Percentiles rank a stretch among this genome's conserved stretches.
Conservation (phyloP, 2,888 invertebrate genomes). For the Thumatha senex region DNA sequence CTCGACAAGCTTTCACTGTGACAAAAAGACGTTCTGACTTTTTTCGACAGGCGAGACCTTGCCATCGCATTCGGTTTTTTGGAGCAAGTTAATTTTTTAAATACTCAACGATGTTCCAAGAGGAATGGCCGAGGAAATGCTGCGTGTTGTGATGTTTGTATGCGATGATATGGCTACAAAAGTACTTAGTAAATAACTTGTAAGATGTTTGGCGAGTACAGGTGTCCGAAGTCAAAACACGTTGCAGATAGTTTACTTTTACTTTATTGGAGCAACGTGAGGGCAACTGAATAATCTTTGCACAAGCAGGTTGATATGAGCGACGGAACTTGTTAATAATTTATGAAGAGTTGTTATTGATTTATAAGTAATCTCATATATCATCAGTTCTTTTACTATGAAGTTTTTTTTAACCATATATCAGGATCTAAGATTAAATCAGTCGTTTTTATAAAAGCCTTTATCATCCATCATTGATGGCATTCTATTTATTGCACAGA, state of each 20-base stretch:
- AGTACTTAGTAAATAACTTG: background rate
- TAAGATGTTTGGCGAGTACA: background rate
- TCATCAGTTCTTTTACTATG: too few relatives aligned
- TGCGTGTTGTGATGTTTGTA: background rate
- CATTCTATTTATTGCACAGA: too few relatives aligned
- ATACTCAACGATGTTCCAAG: constrained; percentile 20
- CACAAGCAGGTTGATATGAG: too few relatives aligned
- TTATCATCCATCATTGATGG: too few relatives aligned
- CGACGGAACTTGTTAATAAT: too few relatives aligned
- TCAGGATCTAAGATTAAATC: too few relatives aligned
- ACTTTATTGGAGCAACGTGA: too few relatives aligned
- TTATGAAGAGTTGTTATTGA: too few relatives aligned
- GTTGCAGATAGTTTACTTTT: background rate
- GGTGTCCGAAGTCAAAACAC: background rate
- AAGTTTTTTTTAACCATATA: too few relatives aligned
- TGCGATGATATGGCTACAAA: background rate
- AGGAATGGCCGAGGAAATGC: constrained; percentile 7
- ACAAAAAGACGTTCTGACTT: constrained; percentile 36
- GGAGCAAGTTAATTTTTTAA: constrained; percentile 35
- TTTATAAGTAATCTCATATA: too few relatives aligned
- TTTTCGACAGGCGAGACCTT: constrained; percentile 14
- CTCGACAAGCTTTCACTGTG: constrained; percentile 54
- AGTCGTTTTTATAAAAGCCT: too few relatives aligned
- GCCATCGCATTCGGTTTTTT: constrained; percentile 19
- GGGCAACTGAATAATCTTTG: too few relatives aligned